Evolutionary conservation across 2,888 invertebrate species (phyloP), one percentile per base, ranked within the genome.

Genomic region (Ommatoiulus sabulosus): DNA sequence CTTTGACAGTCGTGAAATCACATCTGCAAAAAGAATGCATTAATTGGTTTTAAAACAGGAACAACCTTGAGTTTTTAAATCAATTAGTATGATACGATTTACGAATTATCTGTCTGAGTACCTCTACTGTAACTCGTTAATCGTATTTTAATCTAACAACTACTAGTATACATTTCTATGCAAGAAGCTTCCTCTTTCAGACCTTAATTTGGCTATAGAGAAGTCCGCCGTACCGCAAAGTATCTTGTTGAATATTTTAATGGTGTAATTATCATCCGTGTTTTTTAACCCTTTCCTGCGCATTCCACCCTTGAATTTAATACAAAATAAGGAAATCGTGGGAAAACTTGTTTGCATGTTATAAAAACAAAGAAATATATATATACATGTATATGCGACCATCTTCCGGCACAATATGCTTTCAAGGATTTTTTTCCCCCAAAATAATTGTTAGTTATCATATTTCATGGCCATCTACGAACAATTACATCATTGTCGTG

Each of bases 371-470:
- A 8, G 17, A 52, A 52, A 12, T 52, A 12, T 17, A 63, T 3
- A 80, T 10, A 12, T 24, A 35, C 0, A 35, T 1, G 80, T 80
- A 35, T 5, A 15, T 12, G 35, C 7, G 80, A 1, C n/a, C n/a
- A 35, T 80, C 80, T 80, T 80, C 80, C 80, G 80, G 80, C 80
- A 80, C 24, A 20, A 35, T 35, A 80, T 35, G 24, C 80, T 35
- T 80, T 80, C 80, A 80, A 80, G 80, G 80, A 80, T 80, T 80
- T 72, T 8, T 52, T 72, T 72, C 72, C 20, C 72, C 72, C 72
- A 72, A 80, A 80, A 80, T 80, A 80, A 80, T 80, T 80, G 80
- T 80, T 80, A 12, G 80, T 24, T 80, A 80, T 35, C 80, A 80
- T 80, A 80, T 35, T 72, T 80, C 80, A 80, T 80, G 80, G 80